phyloP scores from a whole-genome alignment of 2,113 vertebrate genomes.

The Microcebus jonahi region DNA sequence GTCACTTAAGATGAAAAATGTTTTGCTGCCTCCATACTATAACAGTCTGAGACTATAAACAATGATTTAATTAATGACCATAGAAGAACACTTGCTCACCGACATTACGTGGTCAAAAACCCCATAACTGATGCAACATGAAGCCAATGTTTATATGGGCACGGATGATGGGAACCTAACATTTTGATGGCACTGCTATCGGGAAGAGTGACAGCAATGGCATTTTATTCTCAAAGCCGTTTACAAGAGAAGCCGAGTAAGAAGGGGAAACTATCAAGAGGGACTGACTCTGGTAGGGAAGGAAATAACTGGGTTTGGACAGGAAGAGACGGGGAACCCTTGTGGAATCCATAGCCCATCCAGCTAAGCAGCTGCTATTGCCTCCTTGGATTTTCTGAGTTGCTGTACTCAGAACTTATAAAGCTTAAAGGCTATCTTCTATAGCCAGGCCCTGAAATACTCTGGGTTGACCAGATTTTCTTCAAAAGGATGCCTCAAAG shows the following conservation, averaged over 20 bases:
- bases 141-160: slow-evolving; percentile 61
- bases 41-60: slow-evolving; percentile 76
- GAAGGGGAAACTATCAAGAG: background rate
- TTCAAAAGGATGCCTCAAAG: slow-evolving; percentile 87
- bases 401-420: slow-evolving; percentile 77
- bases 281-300: background rate
- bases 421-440: slow-evolving; percentile 72
- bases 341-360: slow-evolving; percentile 54
- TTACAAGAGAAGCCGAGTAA: slow-evolving; percentile 1
- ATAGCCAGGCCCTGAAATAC: slow-evolving; percentile 71
- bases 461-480: slow-evolving; percentile 83
- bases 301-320: slow-evolving; percentile 45
- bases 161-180: slow-evolving; percentile 67
- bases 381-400: slow-evolving; percentile 77
- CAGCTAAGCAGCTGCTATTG: slow-evolving; percentile 52
- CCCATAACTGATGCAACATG: slow-evolving; percentile 68
- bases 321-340: background rate
- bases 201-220: slow-evolving; percentile 52
- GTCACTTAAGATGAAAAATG: slow-evolving; percentile 67
- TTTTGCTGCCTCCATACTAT: slow-evolving; percentile 64
- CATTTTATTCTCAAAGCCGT: slow-evolving; percentile 25
- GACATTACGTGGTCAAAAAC: slow-evolving; percentile 65
- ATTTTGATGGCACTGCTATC: slow-evolving; percentile 61
- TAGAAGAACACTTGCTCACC: slow-evolving; percentile 59
- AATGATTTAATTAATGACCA: slow-evolving; percentile 78